Evolutionary conservation across 1,140 invertebrate species (phyloP), one percentile per base, ranked within the genome.

Genomic region (Coenobita brevimanus): DNA sequence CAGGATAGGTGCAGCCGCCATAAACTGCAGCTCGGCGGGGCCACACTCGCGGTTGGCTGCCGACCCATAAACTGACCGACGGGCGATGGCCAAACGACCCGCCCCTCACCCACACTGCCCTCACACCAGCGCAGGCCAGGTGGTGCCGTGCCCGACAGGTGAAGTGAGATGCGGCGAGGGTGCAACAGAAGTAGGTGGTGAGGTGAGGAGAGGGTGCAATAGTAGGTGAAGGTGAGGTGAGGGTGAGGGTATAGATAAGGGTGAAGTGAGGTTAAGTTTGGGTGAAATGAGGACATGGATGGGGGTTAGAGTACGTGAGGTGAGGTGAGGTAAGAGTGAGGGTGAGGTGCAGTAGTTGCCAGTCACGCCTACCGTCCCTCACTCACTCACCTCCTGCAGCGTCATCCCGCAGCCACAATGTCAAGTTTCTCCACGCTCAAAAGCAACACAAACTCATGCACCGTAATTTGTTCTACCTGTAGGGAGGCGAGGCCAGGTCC

Each of bases 1-100:
- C 84, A 79, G 13, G 84, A 80, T 87, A 87, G 84, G 84, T 87
- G 84, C 21, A 46, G 17, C 43, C 43, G 60, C 84, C 75, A 87
- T 87, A 80, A 87, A 87, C 71, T 71, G 76, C 62, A 43, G 71
- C 75, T 27, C 38, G 41, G 50, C 67, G 41, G 30, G n/a, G 43
- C 17, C 82, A 41, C 75, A 71, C 84, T 46, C 57, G 41, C 43
- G 64, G 75, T 80, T 80, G 76, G 75, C 46, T 54, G 46, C 62
- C 17, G 62, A 36, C 41, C 84, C 64, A 87, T 87, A 80, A 78
- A 87, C 54, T 85, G 57, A 78, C 60, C 57, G 41, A 43, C 43
- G 13, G 43, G 57, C n/a, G 71, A 33, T 57, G 41, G 62, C 50
- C 57, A 6, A 17, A 36, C 1, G 21, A 17, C 57, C 62, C 41